Base-by-base conservation (phyloP, 2,113 vertebrate species). In the Scortum barcoo region DNA sequence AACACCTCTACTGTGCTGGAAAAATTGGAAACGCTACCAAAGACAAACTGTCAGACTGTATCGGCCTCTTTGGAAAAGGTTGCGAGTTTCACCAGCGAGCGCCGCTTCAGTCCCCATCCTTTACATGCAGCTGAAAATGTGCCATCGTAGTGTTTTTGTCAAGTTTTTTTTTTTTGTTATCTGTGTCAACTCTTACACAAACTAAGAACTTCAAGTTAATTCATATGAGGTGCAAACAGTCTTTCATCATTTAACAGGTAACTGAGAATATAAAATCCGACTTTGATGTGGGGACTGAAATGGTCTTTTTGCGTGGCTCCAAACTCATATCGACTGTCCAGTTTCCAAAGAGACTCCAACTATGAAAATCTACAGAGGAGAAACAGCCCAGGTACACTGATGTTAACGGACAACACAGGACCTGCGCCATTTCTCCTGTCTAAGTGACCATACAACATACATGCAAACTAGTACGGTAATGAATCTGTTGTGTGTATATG, bases 1-100 rank as follows among this genome's bases (percentile, higher is more conserved):
- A 94, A 93, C 93, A 94, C 92, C 88, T 94, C 95, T 94, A 95
- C 90, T 93, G 94, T 94, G 94, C 91, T 93, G 91, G 91, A 92
- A 95, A 93, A 89, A 91, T 92, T 90, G 89, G 93, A 95, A 94
- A 95, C 89, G 91, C 94, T 95, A 95, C 93, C 93, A 94, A 95
- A 95, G 91, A 95, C 94, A 92, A 91, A 94, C 93, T 92, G 93
- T 94, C 91, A 80, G 92, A 95, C 92, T 83, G 92, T 80, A 86
- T 88, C 83, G 90, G 91, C 83, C 92, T 86, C 92, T 89, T 88
- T 84, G 91, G 93, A 94, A 91, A 88, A 88, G 76, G 86, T 80
- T 58, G 82, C 5, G 69, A 90, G 88, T 88, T 86, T 91, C 66
- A 76, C 75, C 87, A 77, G 90, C 60, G 40, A 73, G 83, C 54